Evolutionary conservation across 1,140 invertebrate genomes (phyloP).

Genomic region (Listronotus bonariensis): DNA sequence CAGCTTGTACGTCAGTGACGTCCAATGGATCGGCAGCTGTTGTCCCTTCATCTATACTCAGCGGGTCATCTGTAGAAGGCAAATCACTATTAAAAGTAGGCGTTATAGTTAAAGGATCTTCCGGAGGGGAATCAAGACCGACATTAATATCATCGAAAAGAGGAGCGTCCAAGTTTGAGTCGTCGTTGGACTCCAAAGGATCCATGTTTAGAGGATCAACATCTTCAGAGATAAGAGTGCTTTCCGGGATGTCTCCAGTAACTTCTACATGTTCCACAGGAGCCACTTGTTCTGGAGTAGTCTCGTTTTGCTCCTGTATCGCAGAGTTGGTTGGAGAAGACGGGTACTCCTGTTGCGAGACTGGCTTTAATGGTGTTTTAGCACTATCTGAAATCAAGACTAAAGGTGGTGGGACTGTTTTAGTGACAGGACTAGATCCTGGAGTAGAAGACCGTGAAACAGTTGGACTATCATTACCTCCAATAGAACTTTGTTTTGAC

Average conservation of each 20-base stretch:
- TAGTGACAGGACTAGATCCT: too few relatives aligned
- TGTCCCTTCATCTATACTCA: background rate
- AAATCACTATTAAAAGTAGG: slow-evolving; percentile 5
- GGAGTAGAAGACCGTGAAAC: too few relatives aligned
- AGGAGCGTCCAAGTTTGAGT: background rate
- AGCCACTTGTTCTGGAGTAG: background rate
- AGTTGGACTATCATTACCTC: too few relatives aligned
- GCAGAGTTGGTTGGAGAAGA: background rate
- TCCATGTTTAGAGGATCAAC: slow-evolving; percentile 27
- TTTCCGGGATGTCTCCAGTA: background rate
- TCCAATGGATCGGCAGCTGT: slow-evolving; percentile 11
- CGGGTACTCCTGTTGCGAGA: background rate
- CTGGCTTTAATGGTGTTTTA: background rate
- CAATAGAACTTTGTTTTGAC: too few relatives aligned
- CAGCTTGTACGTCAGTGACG: slow-evolving; percentile 11
- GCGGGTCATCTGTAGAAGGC: slow-evolving; percentile 13
- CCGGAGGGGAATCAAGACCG: slow-evolving; percentile 7
- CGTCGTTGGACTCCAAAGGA: slow-evolving; percentile 7
- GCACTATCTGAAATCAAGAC: background rate
- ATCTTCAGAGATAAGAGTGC: slow-evolving; percentile 3
- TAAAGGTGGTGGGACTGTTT: slow-evolving; percentile 8
- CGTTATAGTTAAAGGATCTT: slow-evolving; percentile 16
- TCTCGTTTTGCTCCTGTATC: background rate
- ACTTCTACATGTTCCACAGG: slow-evolving; percentile 25
- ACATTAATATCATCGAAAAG: slow-evolving; percentile 10